These are phyloP conservation scores for Acanthosepion lycidas DNA, from an alignment of 2,888 invertebrate species.

Conservation along the genomic window DNA sequence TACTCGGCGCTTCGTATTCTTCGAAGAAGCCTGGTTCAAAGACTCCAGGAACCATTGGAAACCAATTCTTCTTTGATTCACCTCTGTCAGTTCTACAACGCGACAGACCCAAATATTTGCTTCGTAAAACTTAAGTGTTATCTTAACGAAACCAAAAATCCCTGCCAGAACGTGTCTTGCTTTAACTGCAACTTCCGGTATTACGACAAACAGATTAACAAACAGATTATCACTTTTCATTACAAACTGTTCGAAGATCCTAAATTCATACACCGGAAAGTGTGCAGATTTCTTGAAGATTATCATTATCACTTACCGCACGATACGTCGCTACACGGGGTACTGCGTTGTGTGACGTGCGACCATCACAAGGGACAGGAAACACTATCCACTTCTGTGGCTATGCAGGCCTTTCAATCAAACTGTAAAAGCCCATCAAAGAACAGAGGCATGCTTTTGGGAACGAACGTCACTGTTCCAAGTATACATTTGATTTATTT, in stretches of 20 bases:
- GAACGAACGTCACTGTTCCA: not conserved
- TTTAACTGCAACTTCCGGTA: not conserved
- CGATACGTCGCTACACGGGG: not conserved
- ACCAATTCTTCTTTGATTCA: not conserved
- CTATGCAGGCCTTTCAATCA: not conserved
- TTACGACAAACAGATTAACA: not conserved
- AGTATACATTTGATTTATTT: constrained; percentile 39
- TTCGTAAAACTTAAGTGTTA: not conserved
- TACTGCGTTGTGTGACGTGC: constrained; percentile 34
- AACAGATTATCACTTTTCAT: not conserved
- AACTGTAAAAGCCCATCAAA: constrained; percentile 35
- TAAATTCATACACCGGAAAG: not conserved
- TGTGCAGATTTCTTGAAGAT: constrained; percentile 40
- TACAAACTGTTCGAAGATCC: constrained; percentile 39
- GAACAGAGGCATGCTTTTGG: not conserved
- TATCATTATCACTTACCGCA: constrained; percentile 48
- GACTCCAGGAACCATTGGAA: not conserved
- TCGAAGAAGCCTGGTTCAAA: not conserved
- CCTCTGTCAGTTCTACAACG: constrained; percentile 14
- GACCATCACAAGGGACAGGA: not conserved
- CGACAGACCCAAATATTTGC: not conserved
- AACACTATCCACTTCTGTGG: not conserved
- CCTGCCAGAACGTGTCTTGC: constrained; percentile 40
- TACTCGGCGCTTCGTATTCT: not conserved
- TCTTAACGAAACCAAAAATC: not conserved